Conservation (phyloP, 2,797 vertebrate genomes). For the Hydrolagus colliei region DNA sequence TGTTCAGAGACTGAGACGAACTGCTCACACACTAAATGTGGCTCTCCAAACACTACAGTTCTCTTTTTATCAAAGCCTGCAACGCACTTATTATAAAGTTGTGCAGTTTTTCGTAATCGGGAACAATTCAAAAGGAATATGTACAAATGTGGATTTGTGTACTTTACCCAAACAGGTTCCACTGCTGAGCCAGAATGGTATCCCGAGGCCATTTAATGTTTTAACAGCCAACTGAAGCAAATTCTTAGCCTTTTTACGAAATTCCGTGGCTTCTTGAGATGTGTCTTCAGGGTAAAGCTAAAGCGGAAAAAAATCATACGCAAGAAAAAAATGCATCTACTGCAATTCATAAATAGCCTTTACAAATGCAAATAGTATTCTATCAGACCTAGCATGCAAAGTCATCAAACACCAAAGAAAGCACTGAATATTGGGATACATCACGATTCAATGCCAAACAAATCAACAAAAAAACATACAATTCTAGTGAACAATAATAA, state of each 20-base stretch:
- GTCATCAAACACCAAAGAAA: not conserved
- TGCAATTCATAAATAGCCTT: too few relatives aligned
- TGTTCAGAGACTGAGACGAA: too few relatives aligned
- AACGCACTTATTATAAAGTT: too few relatives aligned
- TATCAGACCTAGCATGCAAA: too few relatives aligned
- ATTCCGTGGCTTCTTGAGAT: slow-evolving; percentile 67
- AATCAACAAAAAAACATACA: not conserved
- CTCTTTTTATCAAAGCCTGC: too few relatives aligned
- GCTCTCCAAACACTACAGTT: too few relatives aligned
- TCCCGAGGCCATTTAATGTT: slow-evolving; percentile 58
- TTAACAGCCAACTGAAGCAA: slow-evolving; percentile 69
- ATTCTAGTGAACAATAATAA: not conserved
- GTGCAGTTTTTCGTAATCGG: too few relatives aligned
- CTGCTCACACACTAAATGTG: too few relatives aligned
- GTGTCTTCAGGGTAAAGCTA: slow-evolving; percentile 79
- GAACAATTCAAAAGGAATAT: not conserved
- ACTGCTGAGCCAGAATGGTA: slow-evolving; percentile 92
- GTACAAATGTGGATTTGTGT: not conserved
- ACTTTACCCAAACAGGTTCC: slow-evolving; percentile 85
- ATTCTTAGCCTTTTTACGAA: slow-evolving; percentile 74
- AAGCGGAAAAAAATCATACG: slow-evolving; percentile 32
- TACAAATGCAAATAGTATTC: too few relatives aligned
- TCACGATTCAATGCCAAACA: not conserved
- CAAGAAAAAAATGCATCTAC: not conserved
- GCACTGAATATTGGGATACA: not conserved